These are phyloP conservation scores for Leptonema lineaticorne DNA, from an alignment of 1,140 invertebrate species.

Conservation along the genomic window DNA sequence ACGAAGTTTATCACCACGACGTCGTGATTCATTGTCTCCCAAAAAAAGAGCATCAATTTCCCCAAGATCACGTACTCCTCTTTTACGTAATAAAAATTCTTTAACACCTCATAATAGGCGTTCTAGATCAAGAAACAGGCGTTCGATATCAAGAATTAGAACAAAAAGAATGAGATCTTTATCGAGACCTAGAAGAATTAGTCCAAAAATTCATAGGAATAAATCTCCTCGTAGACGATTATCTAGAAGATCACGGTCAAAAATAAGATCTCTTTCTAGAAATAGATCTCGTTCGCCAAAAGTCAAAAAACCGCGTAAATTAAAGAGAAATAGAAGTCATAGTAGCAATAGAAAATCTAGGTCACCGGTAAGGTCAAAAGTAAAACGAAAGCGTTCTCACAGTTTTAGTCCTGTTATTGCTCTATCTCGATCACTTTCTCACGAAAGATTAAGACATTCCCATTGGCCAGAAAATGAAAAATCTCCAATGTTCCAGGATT, in stretches of 20 bases:
- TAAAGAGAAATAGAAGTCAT: slow-evolving; percentile 44
- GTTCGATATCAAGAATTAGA: slow-evolving; percentile 49
- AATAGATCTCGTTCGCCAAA: slow-evolving; percentile 49
- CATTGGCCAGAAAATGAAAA: slow-evolving; percentile 25
- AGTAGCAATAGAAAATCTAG: slow-evolving; percentile 39
- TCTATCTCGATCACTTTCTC: slow-evolving; percentile 35
- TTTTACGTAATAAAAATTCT: slow-evolving; percentile 30
- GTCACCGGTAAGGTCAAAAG: slow-evolving; percentile 42
- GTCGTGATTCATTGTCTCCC: slow-evolving; percentile 29
- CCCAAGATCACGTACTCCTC: slow-evolving; percentile 33
- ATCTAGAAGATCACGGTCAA: slow-evolving; percentile 49
- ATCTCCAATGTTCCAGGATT: slow-evolving; percentile 37
- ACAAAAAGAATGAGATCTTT: slow-evolving; percentile 45
- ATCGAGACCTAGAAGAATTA: slow-evolving; percentile 48
- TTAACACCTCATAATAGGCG: slow-evolving; percentile 28
- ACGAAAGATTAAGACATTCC: slow-evolving; percentile 15
- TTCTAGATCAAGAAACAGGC: slow-evolving; percentile 41
- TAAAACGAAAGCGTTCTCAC: slow-evolving; percentile 43
- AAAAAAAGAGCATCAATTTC: slow-evolving; percentile 26
- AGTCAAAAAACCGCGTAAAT: slow-evolving; percentile 44
- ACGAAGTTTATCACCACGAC: slow-evolving; percentile 33
- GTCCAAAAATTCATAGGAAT: slow-evolving; percentile 45
- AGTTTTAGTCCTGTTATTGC: slow-evolving; percentile 42
- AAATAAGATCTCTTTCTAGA: slow-evolving; percentile 55
- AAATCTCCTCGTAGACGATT: slow-evolving; percentile 44